Conservation (phyloP, 2,888 invertebrate genomes). For the Platypus cylindrus region DNA sequence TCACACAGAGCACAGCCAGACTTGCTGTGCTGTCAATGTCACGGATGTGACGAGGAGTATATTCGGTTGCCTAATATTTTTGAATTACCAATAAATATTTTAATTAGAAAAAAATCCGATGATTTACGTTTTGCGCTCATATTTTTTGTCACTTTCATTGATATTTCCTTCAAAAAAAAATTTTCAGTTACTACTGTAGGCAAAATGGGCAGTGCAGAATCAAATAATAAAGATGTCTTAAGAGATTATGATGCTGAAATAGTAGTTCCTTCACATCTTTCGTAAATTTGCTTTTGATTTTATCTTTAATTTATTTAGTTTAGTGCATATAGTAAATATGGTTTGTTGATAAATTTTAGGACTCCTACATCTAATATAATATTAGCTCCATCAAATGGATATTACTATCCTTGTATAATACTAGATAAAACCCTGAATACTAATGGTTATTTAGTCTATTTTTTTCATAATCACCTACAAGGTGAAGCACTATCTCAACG, state of each 20-base stretch:
- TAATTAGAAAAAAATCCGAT: too few relatives aligned
- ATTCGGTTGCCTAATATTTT: too few relatives aligned
- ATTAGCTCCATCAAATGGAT: conserved; percentile 8
- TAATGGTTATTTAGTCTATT: conserved; percentile 13
- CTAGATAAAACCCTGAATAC: conserved; percentile 5
- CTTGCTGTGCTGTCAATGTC: too few relatives aligned
- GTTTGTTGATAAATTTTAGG: too few relatives aligned
- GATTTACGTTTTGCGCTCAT: too few relatives aligned
- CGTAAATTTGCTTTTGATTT: conserved; percentile 6
- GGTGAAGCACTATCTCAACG: conserved; percentile 10
- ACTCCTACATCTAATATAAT: conserved; percentile 12
- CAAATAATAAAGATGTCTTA: conserved; percentile 5
- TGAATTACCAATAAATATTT: too few relatives aligned
- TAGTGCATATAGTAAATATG: too few relatives aligned
- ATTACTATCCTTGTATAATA: conserved; percentile 14
- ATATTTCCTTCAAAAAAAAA: too few relatives aligned
- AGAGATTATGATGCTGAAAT: conserved; percentile 7
- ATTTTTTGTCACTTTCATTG: too few relatives aligned
- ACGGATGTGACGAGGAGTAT: too few relatives aligned
- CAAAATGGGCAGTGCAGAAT: conserved; percentile 4
- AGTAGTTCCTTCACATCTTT: conserved; percentile 5
- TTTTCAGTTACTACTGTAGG: too few relatives aligned
- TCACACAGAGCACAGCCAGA: too few relatives aligned
- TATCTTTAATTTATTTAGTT: not conserved
- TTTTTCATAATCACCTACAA: conserved; percentile 12